Conservation (phyloP, 2,113 vertebrate genomes). For the Gasterosteus aculeatus region DNA sequence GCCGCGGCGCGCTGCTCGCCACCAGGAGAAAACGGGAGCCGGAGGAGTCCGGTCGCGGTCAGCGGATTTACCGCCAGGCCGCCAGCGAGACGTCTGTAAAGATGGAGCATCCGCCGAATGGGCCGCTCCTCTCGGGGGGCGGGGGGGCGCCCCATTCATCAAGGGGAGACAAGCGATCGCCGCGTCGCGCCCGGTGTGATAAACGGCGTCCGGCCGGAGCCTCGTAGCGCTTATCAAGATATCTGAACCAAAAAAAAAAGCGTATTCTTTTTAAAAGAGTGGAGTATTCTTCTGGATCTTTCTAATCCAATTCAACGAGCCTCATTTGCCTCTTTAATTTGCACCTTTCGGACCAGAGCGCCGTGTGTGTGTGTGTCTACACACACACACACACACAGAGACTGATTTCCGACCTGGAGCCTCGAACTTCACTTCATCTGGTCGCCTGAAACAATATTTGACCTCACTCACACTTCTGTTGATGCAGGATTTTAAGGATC, state of each 20-base stretch:
- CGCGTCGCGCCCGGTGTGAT: conserved; percentile 42
- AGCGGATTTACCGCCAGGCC: conserved; percentile 43
- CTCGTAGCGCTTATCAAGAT: conserved; percentile 47
- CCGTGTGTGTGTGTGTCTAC: conserved; percentile 15
- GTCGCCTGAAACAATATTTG: conserved; percentile 41
- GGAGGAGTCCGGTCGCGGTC: conserved; percentile 13
- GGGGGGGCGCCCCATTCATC: conserved; percentile 37
- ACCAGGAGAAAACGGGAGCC: conserved; percentile 7
- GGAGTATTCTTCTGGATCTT: conserved; percentile 70
- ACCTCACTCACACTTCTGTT: conserved; percentile 43
- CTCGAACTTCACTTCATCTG: background rate
- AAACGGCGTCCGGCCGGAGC: conserved; percentile 18
- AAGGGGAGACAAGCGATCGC: conserved; percentile 37
- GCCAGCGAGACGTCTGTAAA: conserved; percentile 54
- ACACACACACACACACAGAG: too few relatives aligned
- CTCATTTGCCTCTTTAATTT: conserved; percentile 71
- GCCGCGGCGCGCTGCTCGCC: too few relatives aligned
- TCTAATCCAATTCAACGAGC: background rate
- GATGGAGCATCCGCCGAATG: conserved; percentile 41
- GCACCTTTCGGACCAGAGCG: conserved; percentile 48
- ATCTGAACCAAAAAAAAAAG: conserved; percentile 19
- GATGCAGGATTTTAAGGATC: conserved; percentile 37
- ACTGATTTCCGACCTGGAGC: conserved; percentile 11
- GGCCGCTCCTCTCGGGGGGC: conserved; percentile 4
- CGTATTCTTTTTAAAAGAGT: conserved; percentile 5